Evolutionary conservation across 2,888 invertebrate genomes (phyloP).

Genomic region (Trichogramma dendrolimi): DNA sequence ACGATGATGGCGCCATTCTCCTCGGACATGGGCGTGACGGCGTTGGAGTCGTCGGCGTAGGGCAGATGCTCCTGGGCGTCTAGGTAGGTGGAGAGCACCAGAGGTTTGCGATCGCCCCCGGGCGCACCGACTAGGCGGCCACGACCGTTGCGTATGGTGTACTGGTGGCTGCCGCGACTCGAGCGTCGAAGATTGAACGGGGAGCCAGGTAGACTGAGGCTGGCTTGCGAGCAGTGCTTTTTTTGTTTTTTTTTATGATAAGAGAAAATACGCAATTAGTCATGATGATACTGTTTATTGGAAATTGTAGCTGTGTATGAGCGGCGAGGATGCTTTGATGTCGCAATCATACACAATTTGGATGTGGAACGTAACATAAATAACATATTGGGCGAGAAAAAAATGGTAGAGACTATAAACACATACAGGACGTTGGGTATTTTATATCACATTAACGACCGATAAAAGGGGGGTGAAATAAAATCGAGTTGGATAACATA

Average conservation of each 20-base stretch:
- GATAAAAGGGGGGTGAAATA: too few species aligned
- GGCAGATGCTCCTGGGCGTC: constrained; percentile 93
- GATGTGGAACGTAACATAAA: too few species aligned
- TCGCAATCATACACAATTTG: too few species aligned
- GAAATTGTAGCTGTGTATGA: too few species aligned
- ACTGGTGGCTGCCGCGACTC: constrained; percentile 88
- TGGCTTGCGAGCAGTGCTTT: constrained; percentile 66
- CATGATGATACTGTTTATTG: too few species aligned
- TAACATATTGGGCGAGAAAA: too few species aligned
- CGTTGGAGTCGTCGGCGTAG: constrained; percentile 95
- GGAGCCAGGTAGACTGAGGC: constrained; percentile 93
- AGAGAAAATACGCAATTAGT: too few species aligned
- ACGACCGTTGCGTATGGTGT: constrained; percentile 80
- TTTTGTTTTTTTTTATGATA: too few species aligned
- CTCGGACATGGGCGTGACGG: constrained; percentile 96
- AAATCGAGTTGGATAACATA: not conserved
- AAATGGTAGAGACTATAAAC: too few species aligned
- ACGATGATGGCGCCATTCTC: constrained; percentile 94
- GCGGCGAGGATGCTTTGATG: too few species aligned
- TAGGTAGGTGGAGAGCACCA: constrained; percentile 89
- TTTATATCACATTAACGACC: too few species aligned
- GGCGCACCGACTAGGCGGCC: constrained; percentile 72
- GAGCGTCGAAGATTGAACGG: constrained; percentile 90
- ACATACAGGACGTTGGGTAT: too few species aligned
- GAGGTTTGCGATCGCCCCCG: constrained; percentile 84